phyloP scores from a whole-genome alignment of 2,888 invertebrate genomes.

The Callimorpha dominula region DNA sequence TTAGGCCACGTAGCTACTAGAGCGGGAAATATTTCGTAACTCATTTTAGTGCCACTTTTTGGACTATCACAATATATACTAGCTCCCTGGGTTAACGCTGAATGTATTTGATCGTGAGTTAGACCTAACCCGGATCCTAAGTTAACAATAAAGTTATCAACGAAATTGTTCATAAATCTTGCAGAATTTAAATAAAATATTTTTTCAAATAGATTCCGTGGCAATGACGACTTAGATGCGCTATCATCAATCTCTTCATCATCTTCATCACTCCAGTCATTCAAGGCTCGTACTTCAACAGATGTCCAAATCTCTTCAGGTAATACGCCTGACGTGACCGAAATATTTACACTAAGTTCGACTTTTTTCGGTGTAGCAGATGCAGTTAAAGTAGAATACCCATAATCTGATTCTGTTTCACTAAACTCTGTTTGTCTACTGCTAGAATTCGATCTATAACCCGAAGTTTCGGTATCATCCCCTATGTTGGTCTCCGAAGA shows the following conservation, averaged over 20 bases:
- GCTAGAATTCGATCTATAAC: conserved; percentile 84
- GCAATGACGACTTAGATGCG: conserved; percentile 65
- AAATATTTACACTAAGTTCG: conserved; percentile 73
- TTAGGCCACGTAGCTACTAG: conserved; percentile 91
- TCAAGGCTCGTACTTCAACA: conserved; percentile 74
- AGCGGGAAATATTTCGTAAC: conserved; percentile 91
- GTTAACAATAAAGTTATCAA: conserved; percentile 87
- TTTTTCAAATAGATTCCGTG: conserved; percentile 76
- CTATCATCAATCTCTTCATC: conserved; percentile 69
- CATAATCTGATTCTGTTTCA: conserved; percentile 88
- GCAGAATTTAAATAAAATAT: conserved; percentile 88
- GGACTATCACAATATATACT: conserved; percentile 88
- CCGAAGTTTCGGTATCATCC: conserved; percentile 85
- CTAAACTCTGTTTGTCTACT: conserved; percentile 78
- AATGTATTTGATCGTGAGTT: conserved; percentile 80
- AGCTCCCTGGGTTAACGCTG: conserved; percentile 88
- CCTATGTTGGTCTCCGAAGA: conserved; percentile 59
- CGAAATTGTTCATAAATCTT: conserved; percentile 90
- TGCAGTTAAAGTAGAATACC: conserved; percentile 88
- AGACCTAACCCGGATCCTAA: conserved; percentile 88
- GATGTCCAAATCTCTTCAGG: conserved; percentile 84
- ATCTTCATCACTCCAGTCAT: conserved; percentile 75
- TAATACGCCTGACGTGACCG: conserved; percentile 78
- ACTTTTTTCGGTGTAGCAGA: conserved; percentile 87
- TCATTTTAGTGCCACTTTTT: conserved; percentile 74